A percentile compares a stretch with the other conserved stretches of the same genome.
phyloP scores from a whole-genome alignment of 1,140 invertebrate species.

The Periplaneta americana region DNA sequence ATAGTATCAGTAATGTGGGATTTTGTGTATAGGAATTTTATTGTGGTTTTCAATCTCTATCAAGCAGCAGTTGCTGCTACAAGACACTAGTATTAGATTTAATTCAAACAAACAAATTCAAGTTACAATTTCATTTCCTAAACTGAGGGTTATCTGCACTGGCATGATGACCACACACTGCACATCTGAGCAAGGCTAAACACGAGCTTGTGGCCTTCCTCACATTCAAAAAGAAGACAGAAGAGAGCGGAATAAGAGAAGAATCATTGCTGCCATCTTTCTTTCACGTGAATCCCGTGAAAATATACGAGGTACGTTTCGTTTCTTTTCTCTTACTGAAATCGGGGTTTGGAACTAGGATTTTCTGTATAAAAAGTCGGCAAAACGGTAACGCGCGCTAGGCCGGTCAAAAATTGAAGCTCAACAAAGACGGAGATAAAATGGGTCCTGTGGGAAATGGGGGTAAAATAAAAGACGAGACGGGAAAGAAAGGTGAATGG shows the following conservation, averaged over 20 bases:
- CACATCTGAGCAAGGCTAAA: not conserved
- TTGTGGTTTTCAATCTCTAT: too few species aligned
- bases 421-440: constrained; percentile 8
- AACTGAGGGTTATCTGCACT: too few species aligned
- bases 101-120: too few species aligned
- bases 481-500: not conserved
- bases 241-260: not conserved
- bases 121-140: too few species aligned
- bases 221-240: not conserved
- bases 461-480: not conserved
- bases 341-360: not conserved
- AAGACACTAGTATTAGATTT: too few species aligned
- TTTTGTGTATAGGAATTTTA: too few species aligned
- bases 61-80: too few species aligned
- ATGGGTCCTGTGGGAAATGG: constrained; percentile 4
- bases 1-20: too few species aligned
- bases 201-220: not conserved
- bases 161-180: not conserved
- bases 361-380: not conserved
- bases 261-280: constrained; percentile 6
- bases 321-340: not conserved
- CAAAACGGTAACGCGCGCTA: not conserved
- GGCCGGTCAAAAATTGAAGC: constrained; percentile 11
- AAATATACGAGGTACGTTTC: constrained; percentile 1
- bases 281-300: constrained; percentile 7